A percentile compares a stretch with the other conserved stretches of the same genome.
Conservation (phyloP, 64 coral and sea anemone genomes). For the Platygyra sinensis region DNA sequence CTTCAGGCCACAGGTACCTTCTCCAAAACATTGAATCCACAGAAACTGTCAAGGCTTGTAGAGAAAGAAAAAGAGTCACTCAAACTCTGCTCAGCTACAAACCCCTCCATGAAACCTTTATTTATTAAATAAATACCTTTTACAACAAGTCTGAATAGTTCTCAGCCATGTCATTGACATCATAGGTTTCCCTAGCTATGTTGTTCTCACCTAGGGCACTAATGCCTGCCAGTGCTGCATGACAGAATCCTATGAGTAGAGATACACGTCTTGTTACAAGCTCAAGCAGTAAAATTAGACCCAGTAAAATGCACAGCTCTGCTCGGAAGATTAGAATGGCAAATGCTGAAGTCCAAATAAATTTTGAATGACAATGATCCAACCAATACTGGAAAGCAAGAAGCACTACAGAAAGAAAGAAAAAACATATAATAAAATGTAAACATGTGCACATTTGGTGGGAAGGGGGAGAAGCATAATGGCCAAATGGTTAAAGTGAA, state of each 20-base stretch:
- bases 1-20: slow-evolving; percentile 89
- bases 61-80: neutral
- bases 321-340: slow-evolving; percentile 88
- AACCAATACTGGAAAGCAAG: slow-evolving; percentile 64
- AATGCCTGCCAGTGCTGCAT: slow-evolving; percentile 68
- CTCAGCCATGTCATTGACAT: too few relatives aligned
- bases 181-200: neutral
- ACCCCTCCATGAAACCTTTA: too few relatives aligned
- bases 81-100: too few relatives aligned
- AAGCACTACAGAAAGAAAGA: slow-evolving; percentile 59
- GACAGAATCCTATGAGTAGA: slow-evolving; percentile 65
- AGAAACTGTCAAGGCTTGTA: slow-evolving; percentile 70
- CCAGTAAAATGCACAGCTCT: slow-evolving; percentile 82
- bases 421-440: too few relatives aligned
- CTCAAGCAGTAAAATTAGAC: slow-evolving; percentile 75
- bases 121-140: too few relatives aligned
- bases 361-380: slow-evolving; percentile 58
- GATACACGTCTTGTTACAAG: slow-evolving; percentile 55
- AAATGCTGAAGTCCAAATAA: slow-evolving; percentile 93
- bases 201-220: slow-evolving; percentile 69
- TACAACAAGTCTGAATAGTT: too few relatives aligned
- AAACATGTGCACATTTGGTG: too few relatives aligned
- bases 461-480: too few relatives aligned
- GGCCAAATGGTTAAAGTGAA: too few relatives aligned
- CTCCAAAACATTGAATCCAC: slow-evolving; percentile 92